Evolutionary conservation across 2,113 vertebrate genomes (phyloP).

Genomic region (Lethenteron reissneri): DNA sequence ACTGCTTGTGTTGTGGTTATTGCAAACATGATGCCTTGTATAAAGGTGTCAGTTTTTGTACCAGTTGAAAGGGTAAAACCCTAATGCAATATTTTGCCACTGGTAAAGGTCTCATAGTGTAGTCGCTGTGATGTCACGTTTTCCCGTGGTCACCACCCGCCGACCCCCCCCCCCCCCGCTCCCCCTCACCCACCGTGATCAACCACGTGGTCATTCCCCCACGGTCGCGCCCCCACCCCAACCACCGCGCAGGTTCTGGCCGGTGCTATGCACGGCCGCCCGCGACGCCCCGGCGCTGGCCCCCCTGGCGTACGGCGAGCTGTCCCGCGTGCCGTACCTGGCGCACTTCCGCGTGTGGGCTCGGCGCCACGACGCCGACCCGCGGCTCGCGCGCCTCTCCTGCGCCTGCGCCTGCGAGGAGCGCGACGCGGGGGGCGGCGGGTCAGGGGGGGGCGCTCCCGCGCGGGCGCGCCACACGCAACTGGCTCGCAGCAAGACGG

Average conservation of each 20-base stretch:
- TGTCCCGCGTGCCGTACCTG: background rate
- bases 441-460: background rate
- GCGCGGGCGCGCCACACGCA: background rate
- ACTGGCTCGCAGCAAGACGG: constrained; percentile 4
- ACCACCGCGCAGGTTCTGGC: background rate
- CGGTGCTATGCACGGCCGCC: background rate
- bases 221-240: no score
- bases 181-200: no score
- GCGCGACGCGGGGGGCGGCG: background rate
- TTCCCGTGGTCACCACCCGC: no score
- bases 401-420: background rate
- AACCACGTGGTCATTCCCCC: no score
- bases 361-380: background rate
- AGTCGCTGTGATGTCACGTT: no score
- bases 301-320: background rate
- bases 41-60: no score
- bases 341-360: background rate
- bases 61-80: no score
- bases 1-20: no score
- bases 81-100: no score
- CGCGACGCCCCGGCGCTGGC: background rate
- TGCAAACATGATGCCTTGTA: no score
- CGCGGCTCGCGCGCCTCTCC: background rate
- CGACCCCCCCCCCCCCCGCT: no score
- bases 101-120: no score